Percentiles rank a stretch among this genome's conserved stretches.
Evolutionary conservation across 2,797 vertebrate genomes (phyloP).

Genomic region (Halcyon badia): DNA sequence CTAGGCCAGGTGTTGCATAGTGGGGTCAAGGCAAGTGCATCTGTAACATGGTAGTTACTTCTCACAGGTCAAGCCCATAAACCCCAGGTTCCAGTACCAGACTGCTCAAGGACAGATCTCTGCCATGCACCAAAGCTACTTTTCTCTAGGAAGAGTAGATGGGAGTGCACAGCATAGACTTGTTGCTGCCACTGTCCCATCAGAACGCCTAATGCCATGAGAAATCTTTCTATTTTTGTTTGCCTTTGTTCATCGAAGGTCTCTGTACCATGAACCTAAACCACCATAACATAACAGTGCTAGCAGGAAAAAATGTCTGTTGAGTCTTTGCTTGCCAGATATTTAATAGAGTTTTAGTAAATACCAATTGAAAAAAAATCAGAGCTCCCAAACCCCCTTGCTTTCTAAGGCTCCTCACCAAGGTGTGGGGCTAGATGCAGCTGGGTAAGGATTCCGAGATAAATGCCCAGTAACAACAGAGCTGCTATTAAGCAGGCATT

Average conservation of each 20-base stretch:
- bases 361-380: background rate
- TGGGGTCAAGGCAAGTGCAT: background rate
- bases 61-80: background rate
- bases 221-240: background rate
- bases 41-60: background rate
- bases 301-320: background rate
- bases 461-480: too few relatives aligned
- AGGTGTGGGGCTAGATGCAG: too few relatives aligned
- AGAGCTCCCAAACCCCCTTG: too few relatives aligned
- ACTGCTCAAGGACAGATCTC: background rate
- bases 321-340: background rate
- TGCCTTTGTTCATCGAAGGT: background rate
- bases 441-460: too few relatives aligned
- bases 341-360: background rate
- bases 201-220: background rate
- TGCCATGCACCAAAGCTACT: background rate
- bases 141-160: background rate
- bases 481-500: too few relatives aligned
- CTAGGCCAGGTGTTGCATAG: background rate
- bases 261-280: background rate
- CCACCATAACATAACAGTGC: background rate
- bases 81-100: background rate
- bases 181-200: background rate
- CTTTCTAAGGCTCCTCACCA: too few relatives aligned
- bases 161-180: background rate